Evolutionary conservation across 1,140 invertebrate species (phyloP).

Genomic region (Ganaspis sp.): DNA sequence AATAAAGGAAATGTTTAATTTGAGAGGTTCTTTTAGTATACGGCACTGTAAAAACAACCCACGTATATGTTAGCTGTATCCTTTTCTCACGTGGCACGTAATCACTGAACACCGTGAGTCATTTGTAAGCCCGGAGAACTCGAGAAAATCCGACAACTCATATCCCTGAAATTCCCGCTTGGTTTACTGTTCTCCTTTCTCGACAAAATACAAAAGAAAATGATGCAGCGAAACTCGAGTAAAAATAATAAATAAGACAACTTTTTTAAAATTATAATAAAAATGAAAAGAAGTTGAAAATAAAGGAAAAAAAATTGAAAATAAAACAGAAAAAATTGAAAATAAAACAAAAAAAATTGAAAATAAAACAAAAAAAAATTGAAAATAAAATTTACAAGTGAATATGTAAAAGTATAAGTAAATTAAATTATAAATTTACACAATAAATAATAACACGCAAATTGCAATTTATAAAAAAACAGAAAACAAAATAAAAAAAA

Average conservation of each 20-base stretch:
- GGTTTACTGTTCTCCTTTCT: neutral
- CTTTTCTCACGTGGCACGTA: neutral
- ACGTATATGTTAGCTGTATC: neutral
- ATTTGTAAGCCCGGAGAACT: neutral
- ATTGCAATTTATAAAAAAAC: too few relatives aligned
- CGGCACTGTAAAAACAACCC: slow-evolving; percentile 5
- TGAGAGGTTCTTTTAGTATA: neutral
- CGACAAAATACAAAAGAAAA: slow-evolving; percentile 1
- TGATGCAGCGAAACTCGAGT: neutral
- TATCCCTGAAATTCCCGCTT: slow-evolving; percentile 13
- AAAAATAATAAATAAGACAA: slow-evolving; percentile 41
- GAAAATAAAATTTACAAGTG: too few relatives aligned
- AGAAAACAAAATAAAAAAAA: too few relatives aligned
- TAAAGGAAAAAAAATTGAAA: neutral
- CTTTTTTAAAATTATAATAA: neutral
- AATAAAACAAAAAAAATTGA: too few relatives aligned
- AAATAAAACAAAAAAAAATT: too few relatives aligned
- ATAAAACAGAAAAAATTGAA: too few relatives aligned
- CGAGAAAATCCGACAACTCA: slow-evolving; percentile 15
- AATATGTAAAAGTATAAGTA: too few relatives aligned
- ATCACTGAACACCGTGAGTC: slow-evolving; percentile 11
- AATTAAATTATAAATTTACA: too few relatives aligned
- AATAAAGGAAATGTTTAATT: neutral
- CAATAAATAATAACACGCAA: too few relatives aligned
- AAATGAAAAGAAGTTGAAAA: neutral